Base-by-base conservation (phyloP, 1,140 invertebrate species). In the Drosophila micromelanica region DNA sequence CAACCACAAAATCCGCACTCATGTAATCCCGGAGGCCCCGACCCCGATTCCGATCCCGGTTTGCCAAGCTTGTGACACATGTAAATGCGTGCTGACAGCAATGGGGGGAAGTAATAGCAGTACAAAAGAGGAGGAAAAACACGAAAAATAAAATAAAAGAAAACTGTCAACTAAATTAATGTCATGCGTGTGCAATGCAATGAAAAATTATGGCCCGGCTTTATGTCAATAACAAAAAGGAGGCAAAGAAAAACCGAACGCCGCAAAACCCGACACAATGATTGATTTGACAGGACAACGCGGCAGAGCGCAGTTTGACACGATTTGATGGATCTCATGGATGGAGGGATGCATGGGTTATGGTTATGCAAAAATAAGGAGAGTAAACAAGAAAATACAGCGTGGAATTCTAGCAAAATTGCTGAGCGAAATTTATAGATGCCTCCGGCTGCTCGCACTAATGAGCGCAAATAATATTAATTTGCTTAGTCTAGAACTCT, bases 111-210 rank as follows among this genome's bases (percentile, higher is more conserved):
- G 32, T 12, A 84, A 64, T 61, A 54, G 68, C 69, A 85, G 68
- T 72, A 85, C 56, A 80, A 78, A 84, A 60, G 68, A 76, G 55
- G 49, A n/a, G 30, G 23, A 48, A 56, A 59, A 17, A 60, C 48
- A 48, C 45, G 20, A 61, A 49, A 61, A 49, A 63, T 49, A 61
- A 56, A 79, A 78, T 78, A 90, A 85, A 90, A 84, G 80, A 84
- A 90, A 91, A 91, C 86, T 90, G 90, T 91, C 90, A 91, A 90
- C 89, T 89, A 91, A 89, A 91, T 91, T 89, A 91, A 91, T 89
- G 84, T 89, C 84, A 89, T 89, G 85, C 80, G 76, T 89, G 85
- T 89, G 85, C 84, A 84, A 67, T 80, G 85, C 84, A 80, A 90
- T 90, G 84, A 89, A 90, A 89, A 89, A 90, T 89, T 90, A 89